Evolutionary conservation across 2,888 invertebrate genomes (phyloP), one percentile per base, ranked within the genome.

Genomic region (Bembecia ichneumoniformis): DNA sequence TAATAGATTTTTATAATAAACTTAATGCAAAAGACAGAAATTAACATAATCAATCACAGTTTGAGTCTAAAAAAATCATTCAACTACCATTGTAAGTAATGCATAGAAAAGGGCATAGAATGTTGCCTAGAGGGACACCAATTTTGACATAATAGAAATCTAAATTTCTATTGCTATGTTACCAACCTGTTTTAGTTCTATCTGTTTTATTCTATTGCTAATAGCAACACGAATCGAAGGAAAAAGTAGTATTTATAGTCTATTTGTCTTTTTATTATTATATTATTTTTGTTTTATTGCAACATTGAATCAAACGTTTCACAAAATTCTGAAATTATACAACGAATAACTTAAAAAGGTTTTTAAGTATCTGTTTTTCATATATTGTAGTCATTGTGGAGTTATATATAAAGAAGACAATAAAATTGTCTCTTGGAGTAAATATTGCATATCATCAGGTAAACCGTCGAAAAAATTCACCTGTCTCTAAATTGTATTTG

Each of bases 51-150:
- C 56, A 54, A 56, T 54, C 50, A 52, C 55, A 59, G 58, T 55
- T 58, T 51, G 48, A 46, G 47, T 20, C 47, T 52, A 52, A 55
- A 51, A 50, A 50, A 59, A 49, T 36, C 49, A 52, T 52, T 46
- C 43, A 47, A 14, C 35, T 47, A 43, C 50, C 51, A 50, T 45
- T 46, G 34, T 48, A 35, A 9, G 49, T 17, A 58, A 59, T 48
- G 68, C 62, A 66, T 51, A 70, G 49, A 59, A 59, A 52, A 56
- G 62, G 68, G 48, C 63, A 60, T 60, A 68, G 47, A 52, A 60
- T 56, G 62, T 57, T 52, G 56, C 69, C 68, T 66, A 67, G 65
- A 52, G 67, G 62, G 52, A 75, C 72, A 74, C 62, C 68, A 65
- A 68, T 56, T 63, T 67, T 73, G 74, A 55, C 52, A 13, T 15